Evolutionary conservation across 2,797 vertebrate species (phyloP), one percentile per base, ranked within the genome.

Genomic region (Hirundo rustica): DNA sequence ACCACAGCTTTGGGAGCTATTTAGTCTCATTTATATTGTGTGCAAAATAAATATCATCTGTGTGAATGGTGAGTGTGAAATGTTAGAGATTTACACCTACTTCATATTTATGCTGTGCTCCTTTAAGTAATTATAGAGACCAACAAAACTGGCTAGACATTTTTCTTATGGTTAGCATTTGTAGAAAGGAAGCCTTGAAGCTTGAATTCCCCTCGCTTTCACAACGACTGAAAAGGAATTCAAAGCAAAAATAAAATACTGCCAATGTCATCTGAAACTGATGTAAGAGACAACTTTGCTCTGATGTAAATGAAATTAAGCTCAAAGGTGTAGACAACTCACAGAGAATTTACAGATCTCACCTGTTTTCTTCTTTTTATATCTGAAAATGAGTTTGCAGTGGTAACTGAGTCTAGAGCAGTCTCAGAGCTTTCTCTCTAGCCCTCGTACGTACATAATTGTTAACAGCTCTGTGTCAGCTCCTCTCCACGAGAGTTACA

Each of bases 1-100:
- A 48, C 62, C 57, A 42, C 66, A 86, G 73, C 67, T 84, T 88
- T 32, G 27, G 76, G 82, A 96, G 68, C 84, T 73, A 76, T 78
- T 93, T 91, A 90, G 38, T 15, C 48, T 60, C 22, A 13, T 80
- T 87, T 85, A 75, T 45, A 64, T 66, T 81, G 64, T 62, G 22
- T 55, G 45, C 54, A 86, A 96, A 96, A 92, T 89, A 92, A 96
- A 86, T 42, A 81, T 81, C 90, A 92, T 93, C 82, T 95, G 90
- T 71, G 79, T 16, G 5, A 95, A 85, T 67, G 66, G 73, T 66
- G 64, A 85, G 55, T 54, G 70, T 26, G 64, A 93, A 91, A 61
- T 76, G 75, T 85, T 84, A 81, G 76, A 94, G 87, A 96, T 96
- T 93, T 95, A 81, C 89, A 96, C 89, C 87, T 94, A 85, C 86